Conservation (phyloP, 2,888 invertebrate genomes). For the Nymphalis polychloros region DNA sequence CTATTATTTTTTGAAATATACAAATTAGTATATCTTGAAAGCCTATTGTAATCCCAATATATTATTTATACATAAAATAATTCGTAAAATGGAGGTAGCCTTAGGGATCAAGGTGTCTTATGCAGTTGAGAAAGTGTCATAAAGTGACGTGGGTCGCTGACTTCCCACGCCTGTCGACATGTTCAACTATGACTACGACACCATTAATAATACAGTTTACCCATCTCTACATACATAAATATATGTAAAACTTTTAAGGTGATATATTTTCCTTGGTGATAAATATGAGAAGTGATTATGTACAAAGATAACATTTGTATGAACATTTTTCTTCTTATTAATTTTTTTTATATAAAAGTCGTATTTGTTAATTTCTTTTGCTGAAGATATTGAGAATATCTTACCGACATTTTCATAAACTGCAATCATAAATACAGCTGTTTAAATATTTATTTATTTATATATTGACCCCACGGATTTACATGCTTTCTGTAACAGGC, state of each 20-base stretch:
- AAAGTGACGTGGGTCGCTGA: conserved; percentile 30
- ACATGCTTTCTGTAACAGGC: too few relatives aligned
- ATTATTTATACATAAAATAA: background rate
- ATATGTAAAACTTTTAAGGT: background rate
- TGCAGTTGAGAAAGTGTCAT: conserved; percentile 24
- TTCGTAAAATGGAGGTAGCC: background rate
- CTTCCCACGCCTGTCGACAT: conserved; percentile 22
- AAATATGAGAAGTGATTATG: background rate
- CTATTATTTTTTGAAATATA: too few relatives aligned
- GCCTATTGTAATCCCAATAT: too few relatives aligned
- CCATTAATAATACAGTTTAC: conserved; percentile 20
- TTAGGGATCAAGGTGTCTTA: conserved; percentile 14
- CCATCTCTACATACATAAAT: background rate
- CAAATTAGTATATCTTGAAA: too few relatives aligned
- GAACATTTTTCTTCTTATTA: too few relatives aligned
- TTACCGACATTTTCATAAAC: too few relatives aligned
- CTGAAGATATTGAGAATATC: too few relatives aligned
- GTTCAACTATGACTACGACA: conserved; percentile 20
- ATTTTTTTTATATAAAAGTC: too few relatives aligned
- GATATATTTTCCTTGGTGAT: background rate
- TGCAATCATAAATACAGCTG: too few relatives aligned
- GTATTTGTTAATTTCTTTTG: too few relatives aligned
- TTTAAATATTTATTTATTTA: too few relatives aligned
- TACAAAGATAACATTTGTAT: background rate
- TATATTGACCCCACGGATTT: too few relatives aligned